These are phyloP conservation scores for Edolisoma coerulescens DNA, from an alignment of 2,113 vertebrate species.

Conservation along the genomic window DNA sequence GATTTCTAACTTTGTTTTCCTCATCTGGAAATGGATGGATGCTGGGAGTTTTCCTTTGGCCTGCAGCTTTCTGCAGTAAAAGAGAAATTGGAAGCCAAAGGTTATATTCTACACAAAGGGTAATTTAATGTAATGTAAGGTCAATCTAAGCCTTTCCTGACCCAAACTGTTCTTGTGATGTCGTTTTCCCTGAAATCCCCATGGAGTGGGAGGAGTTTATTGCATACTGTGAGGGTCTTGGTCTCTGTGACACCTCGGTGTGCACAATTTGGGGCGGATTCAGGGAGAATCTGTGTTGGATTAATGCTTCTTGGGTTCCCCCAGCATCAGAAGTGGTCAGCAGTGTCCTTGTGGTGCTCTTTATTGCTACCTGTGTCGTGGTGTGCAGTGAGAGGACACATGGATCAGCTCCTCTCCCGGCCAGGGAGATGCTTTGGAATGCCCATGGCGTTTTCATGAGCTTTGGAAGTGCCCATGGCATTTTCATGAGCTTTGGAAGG, in stretches of 20 bases:
- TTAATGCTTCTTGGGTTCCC: neutral
- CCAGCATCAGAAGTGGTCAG: rapidly evolving
- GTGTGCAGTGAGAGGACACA: rapidly evolving
- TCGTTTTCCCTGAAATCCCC: neutral
- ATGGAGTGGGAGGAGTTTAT: neutral
- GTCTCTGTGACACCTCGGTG: neutral
- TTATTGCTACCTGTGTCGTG: rapidly evolving
- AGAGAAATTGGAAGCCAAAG: neutral
- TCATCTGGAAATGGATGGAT: neutral
- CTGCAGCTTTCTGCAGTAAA: neutral
- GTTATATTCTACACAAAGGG: neutral
- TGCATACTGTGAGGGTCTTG: neutral
- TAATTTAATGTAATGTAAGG: neutral
- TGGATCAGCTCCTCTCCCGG: neutral
- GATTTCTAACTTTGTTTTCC: neutral
- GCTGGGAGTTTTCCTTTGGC: neutral
- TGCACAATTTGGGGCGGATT: neutral
- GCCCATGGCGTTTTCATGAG: too few species aligned
- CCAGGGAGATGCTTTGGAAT: neutral
- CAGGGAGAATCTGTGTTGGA: rapidly evolving
- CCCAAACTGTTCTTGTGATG: neutral
- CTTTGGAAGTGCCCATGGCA: rapidly evolving
- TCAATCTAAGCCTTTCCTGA: neutral
- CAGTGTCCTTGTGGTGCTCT: neutral
- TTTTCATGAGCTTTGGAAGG: neutral